Conservation (phyloP, 2,888 invertebrate genomes). For the Acanthoscelides obtectus region DNA sequence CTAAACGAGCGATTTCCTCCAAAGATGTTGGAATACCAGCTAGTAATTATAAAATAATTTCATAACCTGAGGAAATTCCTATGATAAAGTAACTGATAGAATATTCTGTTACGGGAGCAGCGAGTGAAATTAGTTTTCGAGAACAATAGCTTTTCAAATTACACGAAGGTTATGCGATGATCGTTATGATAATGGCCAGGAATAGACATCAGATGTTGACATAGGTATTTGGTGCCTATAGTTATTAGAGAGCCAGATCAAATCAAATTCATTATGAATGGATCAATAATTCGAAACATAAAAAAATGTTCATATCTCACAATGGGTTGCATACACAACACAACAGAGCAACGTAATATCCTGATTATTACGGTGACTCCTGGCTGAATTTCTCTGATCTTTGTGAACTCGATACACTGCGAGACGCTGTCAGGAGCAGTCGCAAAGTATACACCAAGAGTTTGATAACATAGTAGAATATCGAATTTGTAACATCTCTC, state of each 20-base stretch:
- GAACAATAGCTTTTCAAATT: not conserved
- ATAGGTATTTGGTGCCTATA: not conserved
- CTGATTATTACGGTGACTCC: no score
- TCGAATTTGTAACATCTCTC: no score
- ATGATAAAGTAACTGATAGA: not conserved
- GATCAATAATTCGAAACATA: no score
- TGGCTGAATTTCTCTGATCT: no score
- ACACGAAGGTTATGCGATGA: not conserved
- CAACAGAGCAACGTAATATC: no score
- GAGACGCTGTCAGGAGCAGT: no score
- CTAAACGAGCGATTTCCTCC: not conserved
- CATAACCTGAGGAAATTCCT: not conserved
- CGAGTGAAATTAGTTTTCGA: not conserved
- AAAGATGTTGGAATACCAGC: not conserved
- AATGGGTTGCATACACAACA: no score
- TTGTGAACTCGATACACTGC: no score
- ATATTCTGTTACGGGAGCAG: not conserved
- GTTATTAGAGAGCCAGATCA: not conserved
- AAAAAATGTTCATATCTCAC: no score
- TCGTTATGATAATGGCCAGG: not conserved
- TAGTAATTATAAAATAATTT: not conserved
- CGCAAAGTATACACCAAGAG: no score
- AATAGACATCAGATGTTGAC: not conserved
- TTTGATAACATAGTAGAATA: no score
- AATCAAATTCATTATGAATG: no score